These are phyloP conservation scores for Odontophorus gujanensis DNA, from an alignment of 2,113 vertebrate species.

Conservation along the genomic window DNA sequence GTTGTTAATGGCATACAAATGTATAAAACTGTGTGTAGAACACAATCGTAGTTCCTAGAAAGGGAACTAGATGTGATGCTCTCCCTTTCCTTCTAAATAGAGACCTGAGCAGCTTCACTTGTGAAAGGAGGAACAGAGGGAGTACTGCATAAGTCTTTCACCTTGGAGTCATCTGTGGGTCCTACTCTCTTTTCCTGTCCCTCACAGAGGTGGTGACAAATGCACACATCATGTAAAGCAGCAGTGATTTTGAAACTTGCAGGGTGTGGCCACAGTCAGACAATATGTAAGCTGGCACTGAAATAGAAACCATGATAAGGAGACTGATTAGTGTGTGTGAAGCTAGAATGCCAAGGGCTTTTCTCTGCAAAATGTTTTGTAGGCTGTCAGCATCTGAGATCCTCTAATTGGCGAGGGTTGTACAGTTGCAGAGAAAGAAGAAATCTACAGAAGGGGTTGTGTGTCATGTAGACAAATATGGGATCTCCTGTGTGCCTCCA, in stretches of 20 bases:
- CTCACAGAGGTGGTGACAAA: neutral
- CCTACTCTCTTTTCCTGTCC: neutral
- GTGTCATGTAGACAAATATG: neutral
- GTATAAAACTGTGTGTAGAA: neutral
- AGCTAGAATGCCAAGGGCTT: neutral
- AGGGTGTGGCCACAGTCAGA: accelerated
- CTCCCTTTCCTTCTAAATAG: neutral
- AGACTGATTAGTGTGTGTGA: neutral
- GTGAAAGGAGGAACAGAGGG: neutral
- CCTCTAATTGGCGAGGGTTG: neutral
- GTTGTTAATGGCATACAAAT: neutral
- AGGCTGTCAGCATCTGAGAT: neutral
- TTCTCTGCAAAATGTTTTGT: accelerated
- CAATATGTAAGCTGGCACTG: neutral
- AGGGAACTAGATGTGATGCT: neutral
- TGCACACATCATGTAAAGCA: neutral
- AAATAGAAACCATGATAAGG: neutral
- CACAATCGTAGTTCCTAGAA: neutral
- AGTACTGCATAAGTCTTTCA: neutral
- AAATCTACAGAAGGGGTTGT: neutral
- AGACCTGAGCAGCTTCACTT: neutral
- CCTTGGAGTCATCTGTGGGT: neutral
- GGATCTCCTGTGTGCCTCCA: neutral
- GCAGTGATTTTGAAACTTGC: neutral
- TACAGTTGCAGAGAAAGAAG: neutral